Conservation (phyloP, 2,888 invertebrate genomes). For the Axea sp. region DNA sequence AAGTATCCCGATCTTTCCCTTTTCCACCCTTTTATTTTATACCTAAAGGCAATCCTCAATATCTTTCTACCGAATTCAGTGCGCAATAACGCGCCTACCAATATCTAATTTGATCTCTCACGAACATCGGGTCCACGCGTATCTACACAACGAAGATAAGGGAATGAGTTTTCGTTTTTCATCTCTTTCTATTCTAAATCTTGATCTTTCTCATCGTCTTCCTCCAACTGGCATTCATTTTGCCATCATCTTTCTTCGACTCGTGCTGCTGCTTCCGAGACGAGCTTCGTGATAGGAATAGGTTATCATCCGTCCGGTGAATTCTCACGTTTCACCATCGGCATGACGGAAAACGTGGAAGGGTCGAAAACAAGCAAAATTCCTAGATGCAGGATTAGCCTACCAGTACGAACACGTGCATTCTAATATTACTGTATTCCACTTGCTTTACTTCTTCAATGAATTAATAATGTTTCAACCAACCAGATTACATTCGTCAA, state of each 20-base stretch:
- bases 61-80: slow-evolving; percentile 69
- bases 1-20: slow-evolving; percentile 58
- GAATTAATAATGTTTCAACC: slow-evolving; percentile 12
- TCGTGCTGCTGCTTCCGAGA: slow-evolving; percentile 65
- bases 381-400: slow-evolving; percentile 61
- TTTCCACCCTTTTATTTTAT: slow-evolving; percentile 34
- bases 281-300: slow-evolving; percentile 70
- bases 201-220: slow-evolving; percentile 57
- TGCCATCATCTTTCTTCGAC: slow-evolving; percentile 68
- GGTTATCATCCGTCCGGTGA: slow-evolving; percentile 65
- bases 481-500: slow-evolving; percentile 17
- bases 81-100: slow-evolving; percentile 71
- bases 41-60: slow-evolving; percentile 69
- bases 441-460: slow-evolving; percentile 1
- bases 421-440: slow-evolving; percentile 9
- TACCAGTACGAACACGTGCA: slow-evolving; percentile 41
- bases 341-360: slow-evolving; percentile 30
- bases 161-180: slow-evolving; percentile 23
- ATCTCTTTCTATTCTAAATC: slow-evolving; percentile 49
- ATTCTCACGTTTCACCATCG: slow-evolving; percentile 66
- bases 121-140: slow-evolving; percentile 47
- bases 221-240: slow-evolving; percentile 58
- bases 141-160: slow-evolving; percentile 20
- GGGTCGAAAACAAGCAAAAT: slow-evolving; percentile 61
- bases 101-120: slow-evolving; percentile 72